These are phyloP conservation scores for Eptesicus fuscus DNA, from an alignment of 2,113 vertebrate genomes.

Conservation along the genomic window DNA sequence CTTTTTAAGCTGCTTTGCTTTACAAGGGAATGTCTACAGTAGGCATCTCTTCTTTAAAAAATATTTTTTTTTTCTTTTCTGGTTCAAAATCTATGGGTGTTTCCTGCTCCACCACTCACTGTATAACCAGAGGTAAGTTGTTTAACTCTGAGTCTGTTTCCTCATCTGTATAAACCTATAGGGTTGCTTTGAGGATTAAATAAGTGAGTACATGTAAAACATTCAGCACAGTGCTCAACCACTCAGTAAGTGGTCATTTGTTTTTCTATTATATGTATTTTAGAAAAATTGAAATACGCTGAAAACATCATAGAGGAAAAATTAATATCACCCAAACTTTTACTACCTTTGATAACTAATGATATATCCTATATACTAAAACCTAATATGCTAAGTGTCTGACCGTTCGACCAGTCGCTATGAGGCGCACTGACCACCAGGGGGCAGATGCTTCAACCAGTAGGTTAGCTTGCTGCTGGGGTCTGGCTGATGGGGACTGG, in stretches of 20 bases:
- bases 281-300: slow-evolving; percentile 19
- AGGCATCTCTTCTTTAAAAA: neutral
- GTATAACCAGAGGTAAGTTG: neutral
- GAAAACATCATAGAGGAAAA: neutral
- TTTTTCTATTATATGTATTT: neutral
- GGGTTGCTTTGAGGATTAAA: neutral
- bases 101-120: neutral
- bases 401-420: too few species aligned
- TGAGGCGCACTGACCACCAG: too few species aligned
- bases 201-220: neutral
- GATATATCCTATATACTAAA: neutral
- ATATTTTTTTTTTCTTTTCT: neutral
- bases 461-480: too few species aligned
- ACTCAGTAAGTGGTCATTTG: neutral
- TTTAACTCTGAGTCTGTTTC: neutral
- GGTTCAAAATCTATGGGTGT: neutral
- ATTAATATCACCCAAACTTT: neutral
- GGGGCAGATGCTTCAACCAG: too few species aligned
- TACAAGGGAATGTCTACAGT: neutral
- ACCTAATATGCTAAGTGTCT: too few species aligned
- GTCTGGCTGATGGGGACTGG: too few species aligned
- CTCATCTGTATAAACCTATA: neutral
- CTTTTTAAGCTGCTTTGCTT: neutral
- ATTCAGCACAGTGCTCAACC: neutral
- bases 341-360: neutral